Evolutionary conservation across 2,797 vertebrate genomes (phyloP).

Genomic region (Sarcophilus harrisii): DNA sequence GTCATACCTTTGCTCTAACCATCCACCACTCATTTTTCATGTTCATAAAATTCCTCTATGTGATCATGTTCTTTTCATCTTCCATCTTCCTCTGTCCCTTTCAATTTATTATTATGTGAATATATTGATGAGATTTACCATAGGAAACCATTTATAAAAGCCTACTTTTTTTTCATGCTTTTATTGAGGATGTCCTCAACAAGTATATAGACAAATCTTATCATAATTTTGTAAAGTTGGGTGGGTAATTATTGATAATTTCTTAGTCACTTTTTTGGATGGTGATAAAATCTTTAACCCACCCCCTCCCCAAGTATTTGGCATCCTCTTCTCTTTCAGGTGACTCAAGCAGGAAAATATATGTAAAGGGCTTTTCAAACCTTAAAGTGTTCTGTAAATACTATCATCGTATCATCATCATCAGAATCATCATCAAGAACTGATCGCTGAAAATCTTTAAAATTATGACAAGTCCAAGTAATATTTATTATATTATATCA

Average conservation of each 20-base stretch:
- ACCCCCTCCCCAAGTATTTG: too few relatives aligned
- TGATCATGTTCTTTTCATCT: background rate
- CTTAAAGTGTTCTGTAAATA: background rate
- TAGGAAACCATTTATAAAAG: background rate
- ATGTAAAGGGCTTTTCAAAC: too few relatives aligned
- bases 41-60: background rate
- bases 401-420: too few relatives aligned
- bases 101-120: background rate
- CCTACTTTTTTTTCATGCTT: background rate
- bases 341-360: too few relatives aligned
- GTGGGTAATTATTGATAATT: background rate
- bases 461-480: background rate
- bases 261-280: background rate
- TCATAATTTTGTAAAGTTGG: background rate
- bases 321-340: too few relatives aligned
- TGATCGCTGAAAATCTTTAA: background rate
- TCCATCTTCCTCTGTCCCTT: background rate
- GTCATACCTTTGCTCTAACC: background rate
- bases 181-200: background rate
- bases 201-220: background rate
- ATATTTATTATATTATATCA: background rate
- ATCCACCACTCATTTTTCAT: background rate
- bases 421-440: background rate
- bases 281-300: too few relatives aligned
- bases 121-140: background rate